phyloP scores from a whole-genome alignment of 2,888 invertebrate species.

The Andrena minutula region DNA sequence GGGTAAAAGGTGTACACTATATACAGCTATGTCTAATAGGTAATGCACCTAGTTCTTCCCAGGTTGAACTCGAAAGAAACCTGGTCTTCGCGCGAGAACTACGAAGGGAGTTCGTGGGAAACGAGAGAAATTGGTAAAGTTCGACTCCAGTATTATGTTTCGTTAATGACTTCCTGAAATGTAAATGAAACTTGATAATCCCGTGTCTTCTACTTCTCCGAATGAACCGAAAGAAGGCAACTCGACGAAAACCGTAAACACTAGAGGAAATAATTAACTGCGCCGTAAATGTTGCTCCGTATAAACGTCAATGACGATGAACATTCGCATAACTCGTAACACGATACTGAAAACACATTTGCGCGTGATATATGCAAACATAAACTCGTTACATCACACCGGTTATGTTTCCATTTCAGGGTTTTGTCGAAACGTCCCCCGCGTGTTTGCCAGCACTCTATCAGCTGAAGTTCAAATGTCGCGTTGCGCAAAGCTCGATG shows the following conservation, averaged over 20 bases:
- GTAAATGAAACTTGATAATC: conserved; percentile 9
- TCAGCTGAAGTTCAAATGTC: background rate
- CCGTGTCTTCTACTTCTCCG: background rate
- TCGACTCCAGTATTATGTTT: background rate
- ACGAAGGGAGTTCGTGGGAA: background rate
- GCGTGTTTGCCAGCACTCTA: background rate
- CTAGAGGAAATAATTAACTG: background rate
- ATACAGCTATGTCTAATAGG: conserved; percentile 8
- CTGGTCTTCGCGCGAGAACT: conserved; percentile 9
- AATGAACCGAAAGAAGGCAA: background rate
- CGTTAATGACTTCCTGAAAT: conserved; percentile 13
- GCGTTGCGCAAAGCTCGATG: background rate
- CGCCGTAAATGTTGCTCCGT: too few species aligned
- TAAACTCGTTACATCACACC: too few species aligned
- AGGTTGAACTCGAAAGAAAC: conserved; percentile 13
- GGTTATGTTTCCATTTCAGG: background rate
- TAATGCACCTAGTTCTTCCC: conserved; percentile 20
- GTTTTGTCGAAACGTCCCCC: background rate
- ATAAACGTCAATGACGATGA: too few species aligned
- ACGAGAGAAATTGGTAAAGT: conserved; percentile 26
- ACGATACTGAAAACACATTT: background rate
- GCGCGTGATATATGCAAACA: background rate
- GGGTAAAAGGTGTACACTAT: too few species aligned
- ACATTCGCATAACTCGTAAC: background rate
- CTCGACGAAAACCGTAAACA: background rate